Percentiles rank a stretch among this genome's conserved stretches.
Evolutionary conservation across 2,888 invertebrate genomes (phyloP).

Genomic region (Nomada fabriciana): DNA sequence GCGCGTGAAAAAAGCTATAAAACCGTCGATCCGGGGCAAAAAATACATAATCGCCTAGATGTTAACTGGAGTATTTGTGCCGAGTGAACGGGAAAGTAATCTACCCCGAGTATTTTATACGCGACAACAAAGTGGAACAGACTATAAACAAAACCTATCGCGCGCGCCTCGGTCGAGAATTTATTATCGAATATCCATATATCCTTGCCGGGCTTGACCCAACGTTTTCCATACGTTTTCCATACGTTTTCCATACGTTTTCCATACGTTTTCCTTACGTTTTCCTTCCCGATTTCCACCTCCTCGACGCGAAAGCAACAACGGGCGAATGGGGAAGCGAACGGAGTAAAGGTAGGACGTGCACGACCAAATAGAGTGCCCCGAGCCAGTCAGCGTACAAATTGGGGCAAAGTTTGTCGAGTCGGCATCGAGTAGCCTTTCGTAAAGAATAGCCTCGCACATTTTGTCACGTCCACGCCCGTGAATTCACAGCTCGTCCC

Average conservation of each 20-base stretch:
- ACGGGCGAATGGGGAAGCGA: neutral
- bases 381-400: slow-evolving; percentile 20
- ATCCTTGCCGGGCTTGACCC: slow-evolving; percentile 39
- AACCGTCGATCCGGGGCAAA: slow-evolving; percentile 52
- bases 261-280: too few species aligned
- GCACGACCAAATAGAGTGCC: slow-evolving; percentile 46
- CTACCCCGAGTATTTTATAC: slow-evolving; percentile 68
- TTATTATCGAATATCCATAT: slow-evolving; percentile 60
- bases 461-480: too few species aligned
- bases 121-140: slow-evolving; percentile 57
- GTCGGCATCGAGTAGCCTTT: neutral
- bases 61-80: slow-evolving; percentile 78
- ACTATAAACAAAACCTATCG: slow-evolving; percentile 64
- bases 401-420: neutral
- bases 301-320: neutral
- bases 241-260: too few species aligned
- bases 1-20: slow-evolving; percentile 55
- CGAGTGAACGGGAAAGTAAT: slow-evolving; percentile 78
- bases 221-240: neutral
- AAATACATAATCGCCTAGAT: slow-evolving; percentile 76
- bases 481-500: neutral
- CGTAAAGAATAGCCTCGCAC: too few species aligned
- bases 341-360: slow-evolving; percentile 20
- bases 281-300: neutral
- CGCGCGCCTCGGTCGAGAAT: slow-evolving; percentile 32